Evolutionary conservation across 2,113 vertebrate genomes (phyloP).

Genomic region (Axis porcinus): DNA sequence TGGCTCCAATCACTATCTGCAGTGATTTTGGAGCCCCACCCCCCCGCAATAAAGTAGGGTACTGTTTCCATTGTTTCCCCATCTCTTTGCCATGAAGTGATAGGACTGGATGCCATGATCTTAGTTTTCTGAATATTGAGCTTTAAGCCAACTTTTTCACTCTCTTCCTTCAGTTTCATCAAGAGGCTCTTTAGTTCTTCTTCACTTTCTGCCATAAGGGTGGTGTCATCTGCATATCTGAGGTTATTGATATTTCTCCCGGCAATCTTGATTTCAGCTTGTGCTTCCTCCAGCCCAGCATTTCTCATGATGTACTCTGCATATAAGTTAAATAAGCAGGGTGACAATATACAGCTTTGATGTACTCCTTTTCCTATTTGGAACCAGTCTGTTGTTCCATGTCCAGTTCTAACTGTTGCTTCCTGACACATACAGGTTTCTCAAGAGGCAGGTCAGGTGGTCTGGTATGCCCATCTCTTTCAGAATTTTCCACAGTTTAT

Average conservation of each 20-base stretch:
- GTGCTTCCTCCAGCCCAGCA: fast-evolving
- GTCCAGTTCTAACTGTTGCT: background rate
- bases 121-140: background rate
- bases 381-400: background rate
- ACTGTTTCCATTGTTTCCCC: no score
- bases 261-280: background rate
- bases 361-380: background rate
- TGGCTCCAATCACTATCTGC: no score
- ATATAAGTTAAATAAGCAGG: background rate
- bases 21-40: no score
- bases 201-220: no score
- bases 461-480: background rate
- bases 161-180: no score
- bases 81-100: no score
- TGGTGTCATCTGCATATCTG: background rate
- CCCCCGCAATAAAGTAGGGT: no score
- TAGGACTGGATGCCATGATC: no score
- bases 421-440: background rate
- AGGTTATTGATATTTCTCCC: background rate
- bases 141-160: background rate
- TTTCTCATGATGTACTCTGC: background rate
- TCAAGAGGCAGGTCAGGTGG: background rate
- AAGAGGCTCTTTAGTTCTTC: no score
- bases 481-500: no score
- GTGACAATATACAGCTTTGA: background rate